Base-by-base conservation (phyloP, 2,888 invertebrate species). In the Prosopocoilus inquinatus region DNA sequence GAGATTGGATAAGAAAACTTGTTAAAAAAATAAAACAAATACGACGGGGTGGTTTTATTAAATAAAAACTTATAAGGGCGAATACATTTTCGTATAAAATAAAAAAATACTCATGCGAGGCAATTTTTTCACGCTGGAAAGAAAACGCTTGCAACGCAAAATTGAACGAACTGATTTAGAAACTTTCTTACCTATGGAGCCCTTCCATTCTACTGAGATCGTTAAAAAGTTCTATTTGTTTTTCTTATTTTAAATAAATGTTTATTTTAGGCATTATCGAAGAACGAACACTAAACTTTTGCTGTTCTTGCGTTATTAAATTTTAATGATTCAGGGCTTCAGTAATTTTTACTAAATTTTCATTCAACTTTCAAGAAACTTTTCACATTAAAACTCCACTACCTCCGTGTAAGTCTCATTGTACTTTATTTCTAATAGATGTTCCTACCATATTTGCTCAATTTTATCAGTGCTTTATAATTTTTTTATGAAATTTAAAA, bases 311-410 rank as follows among this genome's bases (percentile, higher is more conserved):
- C 20, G 9, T 28, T 50, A 51, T 50, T 28, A 51, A 44, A 45
- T 51, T 51, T 51, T 51, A 51, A 53, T 53, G 53, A 53, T n/a
- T 35, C 8, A 39, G 13, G n/a, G 12, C 36, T 36, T 36, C 9
- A 12, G 46, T 32, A 32, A 34, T 51, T 46, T 53, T 53, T 48
- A 2, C 36, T 46, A 41, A 52, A 41, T 51, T 47, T 51, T 51
- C 45, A 46, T 51, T 51, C 44, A 51, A 51, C 51, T 51, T 48
- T 35, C 28, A 38, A 38, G 38, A 41, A 53, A 53, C 48, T 53
- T 53, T 53, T 53, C 48, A 28, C 53, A 53, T 53, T 53, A 49
- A 53, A 51, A 20, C 53, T n/a, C 36, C 16, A 15, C 52, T 32
- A 32, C 38, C 38, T 50, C 47, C 39, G 32, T 13, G 34, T 41